These are phyloP conservation scores for Microplitis deprimator DNA, from an alignment of 2,888 invertebrate genomes.

Conservation along the genomic window DNA sequence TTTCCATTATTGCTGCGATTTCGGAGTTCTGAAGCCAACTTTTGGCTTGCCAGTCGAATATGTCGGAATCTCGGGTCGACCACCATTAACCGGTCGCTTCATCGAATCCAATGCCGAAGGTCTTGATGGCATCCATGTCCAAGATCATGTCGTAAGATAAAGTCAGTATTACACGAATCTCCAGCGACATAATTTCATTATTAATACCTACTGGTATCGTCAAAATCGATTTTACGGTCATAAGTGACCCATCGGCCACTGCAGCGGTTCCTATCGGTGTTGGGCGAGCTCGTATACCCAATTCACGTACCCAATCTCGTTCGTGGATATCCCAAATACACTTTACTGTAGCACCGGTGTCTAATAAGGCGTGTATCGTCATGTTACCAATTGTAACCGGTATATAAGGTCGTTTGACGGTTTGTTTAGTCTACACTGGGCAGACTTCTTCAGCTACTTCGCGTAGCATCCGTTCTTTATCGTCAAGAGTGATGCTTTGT, in stretches of 20 bases:
- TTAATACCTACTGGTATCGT: background rate
- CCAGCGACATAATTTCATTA: background rate
- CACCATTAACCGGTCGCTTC: too few relatives aligned
- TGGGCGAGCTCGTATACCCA: background rate
- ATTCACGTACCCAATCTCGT: background rate
- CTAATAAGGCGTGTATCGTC: background rate
- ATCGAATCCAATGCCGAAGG: background rate
- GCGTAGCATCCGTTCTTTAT: too few relatives aligned
- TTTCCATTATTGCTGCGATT: too few relatives aligned
- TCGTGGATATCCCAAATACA: background rate
- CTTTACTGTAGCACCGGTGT: background rate
- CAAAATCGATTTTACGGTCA: background rate
- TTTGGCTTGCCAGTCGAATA: too few relatives aligned
- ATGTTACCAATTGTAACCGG: background rate
- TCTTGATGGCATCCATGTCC: background rate
- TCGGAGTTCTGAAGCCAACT: too few relatives aligned
- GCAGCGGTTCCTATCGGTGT: background rate
- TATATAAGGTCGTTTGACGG: background rate
- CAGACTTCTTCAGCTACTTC: too few relatives aligned
- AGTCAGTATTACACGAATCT: background rate
- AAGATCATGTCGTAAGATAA: background rate
- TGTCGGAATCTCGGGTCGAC: too few relatives aligned
- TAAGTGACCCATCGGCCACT: background rate
- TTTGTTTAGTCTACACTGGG: background rate
- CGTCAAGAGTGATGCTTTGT: too few relatives aligned